These are phyloP conservation scores for Eupithecia centaureata DNA, from an alignment of 2,888 invertebrate genomes.

Conservation along the genomic window DNA sequence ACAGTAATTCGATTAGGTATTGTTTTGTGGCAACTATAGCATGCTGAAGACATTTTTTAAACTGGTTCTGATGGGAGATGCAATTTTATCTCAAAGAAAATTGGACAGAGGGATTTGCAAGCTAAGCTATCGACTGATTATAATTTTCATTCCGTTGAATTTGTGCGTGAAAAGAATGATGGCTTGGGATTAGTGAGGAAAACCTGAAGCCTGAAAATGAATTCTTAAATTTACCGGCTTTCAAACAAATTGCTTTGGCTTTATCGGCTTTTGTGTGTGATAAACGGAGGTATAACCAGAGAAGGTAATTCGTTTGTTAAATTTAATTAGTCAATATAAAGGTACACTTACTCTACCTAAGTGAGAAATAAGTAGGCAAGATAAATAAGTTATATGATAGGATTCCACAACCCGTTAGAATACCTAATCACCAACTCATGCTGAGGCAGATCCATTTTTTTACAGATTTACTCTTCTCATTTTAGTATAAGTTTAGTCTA, in stretches of 20 bases:
- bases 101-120: slow-evolving; percentile 3
- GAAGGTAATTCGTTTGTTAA: background rate
- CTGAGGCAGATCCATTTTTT: no score
- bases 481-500: no score
- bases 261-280: background rate
- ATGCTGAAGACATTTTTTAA: slow-evolving; percentile 38
- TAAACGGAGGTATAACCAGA: background rate
- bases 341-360: no score
- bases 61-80: slow-evolving; percentile 13
- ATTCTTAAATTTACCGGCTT: background rate
- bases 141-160: slow-evolving; percentile 5
- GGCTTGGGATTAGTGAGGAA: background rate
- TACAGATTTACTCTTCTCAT: no score
- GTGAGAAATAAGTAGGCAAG: background rate
- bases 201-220: background rate
- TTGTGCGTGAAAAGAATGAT: background rate
- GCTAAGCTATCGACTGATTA: background rate
- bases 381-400: background rate
- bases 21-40: slow-evolving; percentile 50
- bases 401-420: no score
- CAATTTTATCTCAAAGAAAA: slow-evolving; percentile 17
- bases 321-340: background rate
- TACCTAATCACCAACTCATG: no score
- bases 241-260: background rate
- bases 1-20: slow-evolving; percentile 59